Conservation (phyloP, 1,140 invertebrate species). For the Zophobas morio region DNA sequence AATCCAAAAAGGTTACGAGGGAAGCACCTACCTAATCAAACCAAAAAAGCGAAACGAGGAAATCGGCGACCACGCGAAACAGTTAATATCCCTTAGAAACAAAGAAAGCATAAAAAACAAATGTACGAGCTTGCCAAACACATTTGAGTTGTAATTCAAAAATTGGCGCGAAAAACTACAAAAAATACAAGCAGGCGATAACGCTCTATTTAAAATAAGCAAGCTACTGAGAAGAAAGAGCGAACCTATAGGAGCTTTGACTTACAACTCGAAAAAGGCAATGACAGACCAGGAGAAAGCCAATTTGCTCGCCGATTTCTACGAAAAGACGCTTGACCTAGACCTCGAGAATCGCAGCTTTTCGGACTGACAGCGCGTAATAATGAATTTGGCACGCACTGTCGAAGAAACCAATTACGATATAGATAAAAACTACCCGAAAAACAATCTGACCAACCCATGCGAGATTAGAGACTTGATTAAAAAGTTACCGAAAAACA, state of each 20-base stretch:
- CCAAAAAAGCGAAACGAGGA: background rate
- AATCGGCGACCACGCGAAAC: background rate
- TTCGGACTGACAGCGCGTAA: too few relatives aligned
- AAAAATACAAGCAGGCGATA: background rate
- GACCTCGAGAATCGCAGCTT: background rate
- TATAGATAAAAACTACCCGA: background rate
- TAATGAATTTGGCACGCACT: too few relatives aligned
- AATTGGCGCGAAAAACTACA: background rate
- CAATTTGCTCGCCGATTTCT: background rate
- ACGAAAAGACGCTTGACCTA: background rate
- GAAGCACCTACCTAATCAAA: background rate
- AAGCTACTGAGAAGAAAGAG: too few relatives aligned
- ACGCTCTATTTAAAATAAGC: too few relatives aligned
- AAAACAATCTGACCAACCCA: conserved; percentile 1
- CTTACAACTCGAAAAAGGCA: background rate
- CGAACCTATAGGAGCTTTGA: too few relatives aligned
- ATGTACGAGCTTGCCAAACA: too few relatives aligned
- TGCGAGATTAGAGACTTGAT: conserved; percentile 43
- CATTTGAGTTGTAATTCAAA: background rate
- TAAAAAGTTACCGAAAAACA: conserved; percentile 21
- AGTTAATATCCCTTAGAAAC: background rate
- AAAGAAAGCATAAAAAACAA: background rate
- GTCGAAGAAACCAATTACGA: background rate
- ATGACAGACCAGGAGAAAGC: background rate
- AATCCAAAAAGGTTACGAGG: background rate